Base-by-base conservation (phyloP, 2,113 vertebrate species). In the Lophius piscatorius region DNA sequence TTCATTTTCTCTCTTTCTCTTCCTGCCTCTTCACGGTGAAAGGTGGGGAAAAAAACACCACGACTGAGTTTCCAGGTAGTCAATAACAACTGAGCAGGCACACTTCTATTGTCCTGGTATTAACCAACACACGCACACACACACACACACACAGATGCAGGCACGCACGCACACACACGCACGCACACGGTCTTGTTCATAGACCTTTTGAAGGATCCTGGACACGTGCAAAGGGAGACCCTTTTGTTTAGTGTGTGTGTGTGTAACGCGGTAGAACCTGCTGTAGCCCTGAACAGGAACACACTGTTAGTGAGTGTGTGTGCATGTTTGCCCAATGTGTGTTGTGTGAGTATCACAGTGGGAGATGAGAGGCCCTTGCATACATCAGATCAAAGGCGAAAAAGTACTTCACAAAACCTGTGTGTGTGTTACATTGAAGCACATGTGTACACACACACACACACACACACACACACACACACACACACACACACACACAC, bases 51-150 rank as follows among this genome's bases (percentile, higher is more conserved):
- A 51, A 61, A 45, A 45, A 2, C 73, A 76, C 74, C 74, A 50
- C 75, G 70, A 40, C 62, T 71, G 70, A 63, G 72, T 61, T 73
- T 62, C 49, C 79, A 76, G 45, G 59, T 69, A 73, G 63, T 66
- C 42, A 70, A 79, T 80, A 80, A 68, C 78, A 86, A 80, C 20
- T 63, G 71, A 84, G 54, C 70, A 71, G 81, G 80, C 80, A 87
- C 71, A 79, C 77, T 62, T 79, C 77, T 55, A 81, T 84, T 87
- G 80, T 83, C 75, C 77, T 13, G 62, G 74, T 57, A 68, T 80
- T 76, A 74, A 68, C 58, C 74, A 77, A 56, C 63, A n/a, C 7
- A 23, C 45, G 47, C 36, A 22, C 50, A 45, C 56, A 62, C 63
- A 65, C 45, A 24, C 69, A 22, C 31, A 31, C 42, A 38, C 14